Evolutionary conservation across 2,797 vertebrate species (phyloP), one percentile per base, ranked within the genome.

Genomic region (Percopsis omiscomaycus): DNA sequence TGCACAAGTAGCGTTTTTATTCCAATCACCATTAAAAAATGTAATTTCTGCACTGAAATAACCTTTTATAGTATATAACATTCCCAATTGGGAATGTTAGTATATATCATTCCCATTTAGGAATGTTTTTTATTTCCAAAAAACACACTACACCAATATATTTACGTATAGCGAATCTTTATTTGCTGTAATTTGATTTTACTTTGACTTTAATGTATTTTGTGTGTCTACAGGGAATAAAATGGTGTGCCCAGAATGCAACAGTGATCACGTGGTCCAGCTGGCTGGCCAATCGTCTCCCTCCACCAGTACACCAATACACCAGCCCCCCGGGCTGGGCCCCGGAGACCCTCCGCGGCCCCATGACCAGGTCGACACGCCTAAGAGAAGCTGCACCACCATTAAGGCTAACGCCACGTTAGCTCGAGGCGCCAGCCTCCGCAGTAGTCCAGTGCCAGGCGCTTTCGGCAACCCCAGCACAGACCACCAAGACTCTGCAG

Each of bases 261-360:
- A 92, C 0, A 96, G 95, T 32, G 93, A 95, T 78, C 96, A 96
- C 0, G 94, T 98, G 73, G 90, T 99, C 56, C 91, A 98, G 80
- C 81, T 95, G 61, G 84, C 91, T 4, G 42, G 66, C 56, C 88
- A 83, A 4, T 51, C 78, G 0, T 32, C 63, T 63, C 90, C 81
- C 22, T 76, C 66, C 73, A 86, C 81, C 77, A 93, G 92, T 1
- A 92, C 89, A 0, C 92, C 92, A 1, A 44, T 84, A 49, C 50
- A 15, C 2, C 37, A 12, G 9, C 72, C 66, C 0, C 32, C 61
- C 0, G 51, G 53, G 14, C 68, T 66, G 1, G 71, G 83, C 52
- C 60, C 52, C 1, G 42, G 22, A 2, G 45, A 45, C 6, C 42
- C 29, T 22, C 66, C 53, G 45, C 76, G 75, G 11, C 45, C 32